Evolutionary conservation across 2,888 invertebrate species (phyloP), one percentile per base, ranked within the genome.

Genomic region (Pediacus dermestoides): DNA sequence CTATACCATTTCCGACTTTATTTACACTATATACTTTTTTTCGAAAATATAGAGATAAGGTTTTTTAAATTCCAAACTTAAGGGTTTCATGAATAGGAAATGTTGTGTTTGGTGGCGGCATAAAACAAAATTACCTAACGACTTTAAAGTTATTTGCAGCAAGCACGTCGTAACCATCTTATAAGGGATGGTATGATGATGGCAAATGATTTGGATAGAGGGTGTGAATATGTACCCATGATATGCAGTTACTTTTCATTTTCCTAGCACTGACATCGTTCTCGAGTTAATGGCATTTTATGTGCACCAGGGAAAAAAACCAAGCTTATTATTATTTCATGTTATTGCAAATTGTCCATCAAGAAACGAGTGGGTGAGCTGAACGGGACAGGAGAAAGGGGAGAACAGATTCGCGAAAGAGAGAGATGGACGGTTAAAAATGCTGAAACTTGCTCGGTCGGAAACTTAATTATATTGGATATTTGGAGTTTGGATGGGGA

Each of bases 391-490:
- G 12, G 13, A 22, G 9, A 25, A 12, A 15, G 28, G 11, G n/a
- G 4, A 15, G 10, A 11, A 28, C 3, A 12, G 28, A 9, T 9
- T 3, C 31, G 11, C 6, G 23, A n/a, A 21, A 28, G 11, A n/a
- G 13, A 7, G n/a, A 14, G 8, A 14, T 11, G 22, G 33, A 12
- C 33, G 50, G 50, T 55, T 58, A 55, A 61, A 62, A 63, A 62
- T 57, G 54, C 58, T 48, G 57, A 58, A 61, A 62, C 55, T 59
- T 58, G 60, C 55, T 61, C 63, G 60, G 47, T 58, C 59, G 64
- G 62, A 65, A 65, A 65, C 63, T 65, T 65, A 65, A 66, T 65
- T 66, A 65, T 64, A 61, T 65, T 60, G 63, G 63, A 64, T 64
- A 63, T 62, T 65, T 63, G 58, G 55, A 59, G 50, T 50, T n/a